Conservation (phyloP, 2,113 vertebrate genomes). For the Gambusia holbrooki region DNA sequence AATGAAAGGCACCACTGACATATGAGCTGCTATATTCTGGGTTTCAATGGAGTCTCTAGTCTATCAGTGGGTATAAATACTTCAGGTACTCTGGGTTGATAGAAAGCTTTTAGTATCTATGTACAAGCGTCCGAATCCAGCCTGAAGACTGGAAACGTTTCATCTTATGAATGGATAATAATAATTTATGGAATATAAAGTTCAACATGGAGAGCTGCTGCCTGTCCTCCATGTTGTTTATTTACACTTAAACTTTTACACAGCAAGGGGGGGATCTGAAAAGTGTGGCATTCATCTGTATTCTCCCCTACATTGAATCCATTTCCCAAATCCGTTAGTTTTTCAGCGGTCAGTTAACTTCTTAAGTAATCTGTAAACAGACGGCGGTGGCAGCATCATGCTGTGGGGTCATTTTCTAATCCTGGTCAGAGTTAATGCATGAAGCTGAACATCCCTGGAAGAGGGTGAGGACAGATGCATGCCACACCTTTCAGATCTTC, state of each 20-base stretch:
- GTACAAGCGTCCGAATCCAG: background rate
- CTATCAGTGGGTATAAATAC: background rate
- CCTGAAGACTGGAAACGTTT: too few species aligned
- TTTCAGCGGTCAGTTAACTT: too few species aligned
- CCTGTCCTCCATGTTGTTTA: background rate
- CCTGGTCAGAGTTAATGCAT: background rate
- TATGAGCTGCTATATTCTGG: background rate
- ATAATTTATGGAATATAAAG: background rate
- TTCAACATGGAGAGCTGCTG: too few species aligned
- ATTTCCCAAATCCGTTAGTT: too few species aligned
- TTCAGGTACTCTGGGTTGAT: background rate
- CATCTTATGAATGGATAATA: background rate
- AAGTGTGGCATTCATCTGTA: background rate
- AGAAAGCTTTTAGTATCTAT: background rate
- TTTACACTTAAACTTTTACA: too few species aligned
- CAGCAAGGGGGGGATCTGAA: background rate
- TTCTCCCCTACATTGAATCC: too few species aligned
- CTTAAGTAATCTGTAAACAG: background rate
- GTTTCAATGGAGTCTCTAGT: background rate
- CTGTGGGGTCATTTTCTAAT: background rate
- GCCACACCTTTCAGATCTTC: background rate
- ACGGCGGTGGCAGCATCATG: background rate
- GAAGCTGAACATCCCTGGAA: background rate
- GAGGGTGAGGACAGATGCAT: too few species aligned
- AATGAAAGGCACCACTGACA: slow-evolving; percentile 3